phyloP scores from a whole-genome alignment of 1,140 invertebrate species.

The Asobara japonica region DNA sequence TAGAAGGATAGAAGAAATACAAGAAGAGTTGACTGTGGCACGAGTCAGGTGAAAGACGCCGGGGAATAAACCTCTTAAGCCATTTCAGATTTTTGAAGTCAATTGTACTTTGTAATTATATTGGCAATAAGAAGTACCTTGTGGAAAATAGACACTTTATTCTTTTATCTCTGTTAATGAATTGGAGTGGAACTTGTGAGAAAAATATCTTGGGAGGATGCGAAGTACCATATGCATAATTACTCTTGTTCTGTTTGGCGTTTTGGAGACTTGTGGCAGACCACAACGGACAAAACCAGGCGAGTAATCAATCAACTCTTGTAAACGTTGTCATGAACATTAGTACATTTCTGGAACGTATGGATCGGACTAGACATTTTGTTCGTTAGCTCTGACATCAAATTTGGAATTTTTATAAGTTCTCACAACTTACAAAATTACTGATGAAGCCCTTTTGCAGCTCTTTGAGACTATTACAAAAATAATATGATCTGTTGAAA shows the following conservation, averaged over 20 bases:
- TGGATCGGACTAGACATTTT: too few relatives aligned
- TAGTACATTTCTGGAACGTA: too few relatives aligned
- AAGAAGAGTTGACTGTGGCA: conserved; percentile 15
- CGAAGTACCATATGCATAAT: conserved; percentile 41
- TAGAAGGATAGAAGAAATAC: conserved; percentile 15
- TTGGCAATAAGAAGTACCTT: not conserved
- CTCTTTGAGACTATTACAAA: too few relatives aligned
- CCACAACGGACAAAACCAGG: conserved; percentile 54
- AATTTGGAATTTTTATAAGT: too few relatives aligned
- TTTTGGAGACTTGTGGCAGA: conserved; percentile 42
- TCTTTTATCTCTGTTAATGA: not conserved
- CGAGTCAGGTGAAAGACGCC: conserved; percentile 12
- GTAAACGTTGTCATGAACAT: too few relatives aligned
- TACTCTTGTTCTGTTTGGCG: conserved; percentile 41
- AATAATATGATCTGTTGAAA: too few relatives aligned
- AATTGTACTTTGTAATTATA: not conserved
- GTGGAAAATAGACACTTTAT: not conserved
- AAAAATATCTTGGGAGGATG: conserved; percentile 42
- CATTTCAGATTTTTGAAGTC: not conserved
- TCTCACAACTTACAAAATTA: too few relatives aligned
- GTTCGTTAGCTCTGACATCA: too few relatives aligned
- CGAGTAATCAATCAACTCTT: too few relatives aligned
- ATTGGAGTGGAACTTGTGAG: not conserved
- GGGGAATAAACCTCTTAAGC: not conserved
- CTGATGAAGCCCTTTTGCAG: too few relatives aligned